These are phyloP conservation scores for Corythaeola cristata DNA, from an alignment of 2,113 vertebrate genomes.

Conservation along the genomic window DNA sequence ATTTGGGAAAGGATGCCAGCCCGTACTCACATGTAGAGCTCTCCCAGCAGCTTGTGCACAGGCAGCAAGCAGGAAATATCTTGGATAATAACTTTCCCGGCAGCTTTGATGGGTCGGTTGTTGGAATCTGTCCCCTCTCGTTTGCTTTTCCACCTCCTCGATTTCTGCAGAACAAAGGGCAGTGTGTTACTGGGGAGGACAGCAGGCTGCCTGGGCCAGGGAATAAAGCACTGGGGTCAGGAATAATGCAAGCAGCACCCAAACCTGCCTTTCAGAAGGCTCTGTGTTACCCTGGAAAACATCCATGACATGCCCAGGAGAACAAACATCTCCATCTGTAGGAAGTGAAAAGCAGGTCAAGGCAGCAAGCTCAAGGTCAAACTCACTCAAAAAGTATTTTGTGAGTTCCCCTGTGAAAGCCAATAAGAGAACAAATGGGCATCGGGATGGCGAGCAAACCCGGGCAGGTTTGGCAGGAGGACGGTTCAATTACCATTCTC, in stretches of 20 bases:
- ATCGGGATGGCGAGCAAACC: background rate
- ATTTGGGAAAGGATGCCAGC: background rate
- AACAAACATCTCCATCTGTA: constrained; percentile 72
- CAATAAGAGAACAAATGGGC: background rate
- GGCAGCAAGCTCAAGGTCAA: constrained; percentile 62
- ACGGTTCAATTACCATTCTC: background rate
- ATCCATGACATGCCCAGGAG: constrained; percentile 64
- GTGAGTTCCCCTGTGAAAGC: constrained; percentile 32
- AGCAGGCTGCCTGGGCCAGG: background rate
- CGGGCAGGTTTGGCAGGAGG: constrained; percentile 14
- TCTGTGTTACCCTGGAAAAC: constrained; percentile 51
- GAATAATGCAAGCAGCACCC: constrained; percentile 59
- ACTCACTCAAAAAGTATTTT: constrained; percentile 54
- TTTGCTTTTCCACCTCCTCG: constrained; percentile 93
- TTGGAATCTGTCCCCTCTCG: constrained; percentile 85
- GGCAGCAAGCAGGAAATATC: constrained; percentile 93
- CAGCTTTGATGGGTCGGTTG: constrained; percentile 90
- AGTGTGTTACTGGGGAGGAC: background rate
- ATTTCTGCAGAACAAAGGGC: constrained; percentile 82
- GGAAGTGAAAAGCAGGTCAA: constrained; percentile 68
- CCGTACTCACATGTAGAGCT: constrained; percentile 88
- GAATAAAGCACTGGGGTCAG: constrained; percentile 53
- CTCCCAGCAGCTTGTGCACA: constrained; percentile 91
- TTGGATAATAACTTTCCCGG: constrained; percentile 97
- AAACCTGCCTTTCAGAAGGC: constrained; percentile 64